phyloP scores from a whole-genome alignment of 2,797 vertebrate genomes.

The Alauda arvensis region DNA sequence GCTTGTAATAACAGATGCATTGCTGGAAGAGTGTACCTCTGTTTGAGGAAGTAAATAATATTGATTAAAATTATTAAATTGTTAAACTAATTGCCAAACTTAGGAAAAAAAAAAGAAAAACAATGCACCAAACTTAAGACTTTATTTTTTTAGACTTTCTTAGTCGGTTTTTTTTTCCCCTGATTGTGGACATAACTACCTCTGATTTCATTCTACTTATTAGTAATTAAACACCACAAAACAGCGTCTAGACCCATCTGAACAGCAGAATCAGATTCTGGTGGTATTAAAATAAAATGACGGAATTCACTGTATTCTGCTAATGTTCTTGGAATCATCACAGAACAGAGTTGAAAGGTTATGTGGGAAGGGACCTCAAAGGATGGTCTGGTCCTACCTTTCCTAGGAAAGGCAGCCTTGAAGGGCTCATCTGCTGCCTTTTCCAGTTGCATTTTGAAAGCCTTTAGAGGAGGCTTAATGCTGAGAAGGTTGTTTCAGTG shows the following conservation, averaged over 20 bases:
- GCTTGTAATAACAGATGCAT: background rate
- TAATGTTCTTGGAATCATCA: background rate
- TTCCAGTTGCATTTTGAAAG: background rate
- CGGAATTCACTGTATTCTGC: background rate
- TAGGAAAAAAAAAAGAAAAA: background rate
- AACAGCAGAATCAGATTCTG: background rate
- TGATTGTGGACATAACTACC: background rate
- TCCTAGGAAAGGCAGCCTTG: background rate
- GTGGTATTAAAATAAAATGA: background rate
- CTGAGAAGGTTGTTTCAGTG: background rate
- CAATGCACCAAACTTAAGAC: background rate
- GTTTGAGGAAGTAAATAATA: background rate
- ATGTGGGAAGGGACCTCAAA: background rate
- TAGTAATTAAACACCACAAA: background rate
- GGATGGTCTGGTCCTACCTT: background rate
- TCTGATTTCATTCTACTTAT: background rate
- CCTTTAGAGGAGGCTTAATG: accelerated
- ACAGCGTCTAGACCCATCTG: background rate
- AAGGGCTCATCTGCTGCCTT: background rate
- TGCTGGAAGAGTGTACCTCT: background rate
- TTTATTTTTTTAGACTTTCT: background rate
- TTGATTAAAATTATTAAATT: background rate
- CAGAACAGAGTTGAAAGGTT: background rate
- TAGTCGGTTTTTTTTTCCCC: background rate
- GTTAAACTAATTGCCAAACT: background rate